phyloP scores from a whole-genome alignment of 2,888 invertebrate species.

The Eilema griseolum region DNA sequence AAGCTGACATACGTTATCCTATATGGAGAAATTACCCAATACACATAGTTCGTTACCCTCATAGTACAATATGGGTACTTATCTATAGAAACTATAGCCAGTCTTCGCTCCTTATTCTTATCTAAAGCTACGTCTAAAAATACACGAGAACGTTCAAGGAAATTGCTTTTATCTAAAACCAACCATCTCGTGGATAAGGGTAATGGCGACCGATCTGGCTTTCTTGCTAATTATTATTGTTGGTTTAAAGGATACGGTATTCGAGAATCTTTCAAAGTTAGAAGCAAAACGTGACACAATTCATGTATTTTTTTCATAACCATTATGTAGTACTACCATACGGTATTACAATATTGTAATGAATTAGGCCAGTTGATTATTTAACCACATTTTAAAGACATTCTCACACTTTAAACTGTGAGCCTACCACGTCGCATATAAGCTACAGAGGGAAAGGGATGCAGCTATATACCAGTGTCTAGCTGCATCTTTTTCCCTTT shows the following conservation, averaged over 20 bases:
- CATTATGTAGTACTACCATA: background rate
- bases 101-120: constrained; percentile 35
- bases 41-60: background rate
- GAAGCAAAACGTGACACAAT: too few relatives aligned
- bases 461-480: too few relatives aligned
- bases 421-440: too few relatives aligned
- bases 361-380: too few relatives aligned
- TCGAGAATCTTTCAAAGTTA: too few relatives aligned
- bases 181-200: constrained; percentile 45
- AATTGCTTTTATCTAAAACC: constrained; percentile 51
- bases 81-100: constrained; percentile 11
- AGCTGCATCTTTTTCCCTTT: too few relatives aligned
- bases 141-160: constrained; percentile 38
- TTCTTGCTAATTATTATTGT: constrained; percentile 14
- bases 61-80: constrained; percentile 4
- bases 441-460: too few relatives aligned
- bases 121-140: constrained; percentile 43
- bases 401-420: too few relatives aligned
- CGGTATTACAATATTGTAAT: background rate
- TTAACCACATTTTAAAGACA: too few relatives aligned
- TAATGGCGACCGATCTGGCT: constrained; percentile 32
- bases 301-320: background rate
- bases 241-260: background rate
- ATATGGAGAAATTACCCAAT: background rate
- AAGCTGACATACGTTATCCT: background rate